Evolutionary conservation across 2,113 vertebrate species (phyloP), one percentile per base, ranked within the genome.

Genomic region (Rhadina sibilatrix): DNA sequence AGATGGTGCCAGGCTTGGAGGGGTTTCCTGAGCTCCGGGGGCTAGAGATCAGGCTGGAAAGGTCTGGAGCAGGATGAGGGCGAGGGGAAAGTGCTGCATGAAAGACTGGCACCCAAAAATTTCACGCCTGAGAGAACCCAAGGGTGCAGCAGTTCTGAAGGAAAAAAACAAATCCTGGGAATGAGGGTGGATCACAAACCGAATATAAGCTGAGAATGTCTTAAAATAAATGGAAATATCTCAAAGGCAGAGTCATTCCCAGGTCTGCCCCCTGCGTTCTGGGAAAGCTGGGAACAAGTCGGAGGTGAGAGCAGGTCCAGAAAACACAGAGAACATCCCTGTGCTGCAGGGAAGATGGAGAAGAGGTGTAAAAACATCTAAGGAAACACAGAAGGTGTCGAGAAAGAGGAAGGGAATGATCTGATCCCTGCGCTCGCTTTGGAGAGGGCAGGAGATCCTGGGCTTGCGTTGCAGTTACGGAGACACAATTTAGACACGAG

Each of bases 401-500:
- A 1, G 10, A 47, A 54, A 52, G 40, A 50, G 35, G 28, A 46
- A 46, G 14, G 69, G 52, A 50, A 35, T 3, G 33, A 70, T 49
- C 50, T n/a, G 54, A 61, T 42, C 56, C 59, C 42, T 13, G 14
- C 1, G 17, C 11, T 83, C 23, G 0, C 52, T 4, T 6, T 17
- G 46, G 38, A 23, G 15, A n/a, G 66, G 33, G 33, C 8, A 38
- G 70, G 59, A 60, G 59, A 59, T 53, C 37, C 15, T 4, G 25
- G 60, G 15, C 15, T 68, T 9, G 24, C 25, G 8, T 6, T 33
- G 33, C 31, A 37, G 0, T 13, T 38, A 4, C 0, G 5, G 56
- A 69, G 53, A 23, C 31, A 19, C 25, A 4, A 18, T 42, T 79
- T 13, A 80, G 76, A 59, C 35, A 42, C 0, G 0, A 82, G 52